Conservation (phyloP, 2,888 invertebrate genomes). For the Calameuta pallipes region DNA sequence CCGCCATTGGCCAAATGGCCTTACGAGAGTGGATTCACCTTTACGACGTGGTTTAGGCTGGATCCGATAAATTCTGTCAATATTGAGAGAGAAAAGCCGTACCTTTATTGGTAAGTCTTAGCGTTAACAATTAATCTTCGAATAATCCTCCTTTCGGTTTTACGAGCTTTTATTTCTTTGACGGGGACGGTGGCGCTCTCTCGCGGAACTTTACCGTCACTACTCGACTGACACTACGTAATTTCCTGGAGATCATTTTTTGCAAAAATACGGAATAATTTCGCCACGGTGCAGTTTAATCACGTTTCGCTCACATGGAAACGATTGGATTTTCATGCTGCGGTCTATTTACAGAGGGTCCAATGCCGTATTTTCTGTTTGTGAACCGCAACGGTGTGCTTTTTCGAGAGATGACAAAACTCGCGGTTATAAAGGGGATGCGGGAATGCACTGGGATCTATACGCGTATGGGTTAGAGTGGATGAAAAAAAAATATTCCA, state of each 20-base stretch:
- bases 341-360: constrained; percentile 4
- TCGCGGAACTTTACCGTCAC: neutral
- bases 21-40: constrained; percentile 99
- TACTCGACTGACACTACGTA: neutral
- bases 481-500: too few relatives aligned
- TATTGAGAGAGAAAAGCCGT: constrained; percentile 98
- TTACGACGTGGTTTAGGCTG: constrained; percentile 98
- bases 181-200: neutral
- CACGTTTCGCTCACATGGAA: constrained; percentile 8
- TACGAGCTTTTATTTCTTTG: neutral
- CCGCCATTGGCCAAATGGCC: constrained; percentile 99
- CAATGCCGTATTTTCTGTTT: constrained; percentile 3
- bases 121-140: neutral
- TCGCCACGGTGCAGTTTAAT: neutral
- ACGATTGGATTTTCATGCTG: constrained; percentile 7
- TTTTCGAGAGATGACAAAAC: neutral
- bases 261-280: neutral
- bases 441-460: neutral
- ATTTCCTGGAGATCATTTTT: neutral
- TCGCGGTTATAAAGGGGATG: neutral
- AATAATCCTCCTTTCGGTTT: neutral
- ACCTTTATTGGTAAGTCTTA: constrained; percentile 90
- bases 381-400: constrained; percentile 4
- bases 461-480: too few relatives aligned
- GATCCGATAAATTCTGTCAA: constrained; percentile 99